A percentile compares a stretch with the other conserved stretches of the same genome.
phyloP scores from a whole-genome alignment of 2,888 invertebrate species.

The Syrista parreyssii region DNA sequence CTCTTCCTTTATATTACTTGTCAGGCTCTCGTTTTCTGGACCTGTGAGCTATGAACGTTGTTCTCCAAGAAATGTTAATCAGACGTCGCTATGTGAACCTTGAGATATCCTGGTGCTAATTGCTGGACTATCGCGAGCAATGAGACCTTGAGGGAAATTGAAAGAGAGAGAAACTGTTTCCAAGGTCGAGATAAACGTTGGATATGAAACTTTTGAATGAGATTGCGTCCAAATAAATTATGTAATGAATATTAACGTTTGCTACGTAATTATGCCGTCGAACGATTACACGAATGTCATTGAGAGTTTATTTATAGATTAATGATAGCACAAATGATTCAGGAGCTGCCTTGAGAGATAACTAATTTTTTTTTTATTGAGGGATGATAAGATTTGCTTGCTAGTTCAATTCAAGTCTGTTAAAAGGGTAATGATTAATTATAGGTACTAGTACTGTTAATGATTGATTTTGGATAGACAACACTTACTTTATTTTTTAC shows the following conservation, averaged over 20 bases:
- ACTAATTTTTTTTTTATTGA: neutral
- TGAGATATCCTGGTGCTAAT: neutral
- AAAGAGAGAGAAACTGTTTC: neutral
- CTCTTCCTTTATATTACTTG: neutral
- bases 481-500: neutral
- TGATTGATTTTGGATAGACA: neutral
- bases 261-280: neutral
- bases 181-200: neutral
- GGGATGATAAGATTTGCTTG: neutral
- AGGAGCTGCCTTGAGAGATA: neutral
- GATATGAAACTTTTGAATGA: neutral
- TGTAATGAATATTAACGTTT: neutral
- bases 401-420: neutral
- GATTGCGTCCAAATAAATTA: neutral
- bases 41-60: neutral
- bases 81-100: neutral
- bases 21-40: neutral
- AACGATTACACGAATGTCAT: neutral
- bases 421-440: neutral
- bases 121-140: neutral
- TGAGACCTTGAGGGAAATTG: neutral
- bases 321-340: neutral
- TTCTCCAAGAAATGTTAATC: neutral
- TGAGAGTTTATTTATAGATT: neutral
- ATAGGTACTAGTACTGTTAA: neutral